Percentiles rank a stretch among this genome's conserved stretches.
Conservation (phyloP, 2,113 vertebrate genomes). For the Neodontobutis hainanensis region DNA sequence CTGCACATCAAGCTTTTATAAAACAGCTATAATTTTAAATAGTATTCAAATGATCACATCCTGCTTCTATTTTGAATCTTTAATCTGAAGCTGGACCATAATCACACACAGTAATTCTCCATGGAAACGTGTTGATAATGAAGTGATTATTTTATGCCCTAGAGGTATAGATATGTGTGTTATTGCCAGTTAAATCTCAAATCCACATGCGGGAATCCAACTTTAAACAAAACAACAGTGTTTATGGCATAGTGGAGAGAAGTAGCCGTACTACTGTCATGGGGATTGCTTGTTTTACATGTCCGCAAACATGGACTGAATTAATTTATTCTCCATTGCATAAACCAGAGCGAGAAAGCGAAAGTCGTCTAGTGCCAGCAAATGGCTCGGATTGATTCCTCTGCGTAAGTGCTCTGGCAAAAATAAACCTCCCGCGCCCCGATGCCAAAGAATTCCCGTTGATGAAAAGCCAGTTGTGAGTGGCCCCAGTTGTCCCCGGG, state of each 20-base stretch:
- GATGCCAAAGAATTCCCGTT: constrained; percentile 60
- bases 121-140: constrained; percentile 34
- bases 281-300: constrained; percentile 27
- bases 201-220: constrained; percentile 33
- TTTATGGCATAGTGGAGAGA: constrained; percentile 23
- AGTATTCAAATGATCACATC: not conserved
- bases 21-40: not conserved
- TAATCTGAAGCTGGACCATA: constrained; percentile 10
- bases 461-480: constrained; percentile 66
- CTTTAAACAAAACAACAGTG: not conserved
- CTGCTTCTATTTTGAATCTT: not conserved
- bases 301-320: constrained; percentile 40
- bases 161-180: constrained; percentile 13
- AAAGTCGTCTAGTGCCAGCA: constrained; percentile 25
- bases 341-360: constrained; percentile 17
- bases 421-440: constrained; percentile 47
- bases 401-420: constrained; percentile 53
- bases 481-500: constrained; percentile 40
- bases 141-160: constrained; percentile 39
- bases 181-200: constrained; percentile 41
- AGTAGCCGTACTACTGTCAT: constrained; percentile 26
- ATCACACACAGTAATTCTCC: constrained; percentile 31
- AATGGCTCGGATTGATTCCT: constrained; percentile 40
- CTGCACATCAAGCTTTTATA: too few relatives aligned
- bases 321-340: constrained; percentile 26